Conservation (phyloP, 2,797 vertebrate genomes). For the Sebastes elongatus region DNA sequence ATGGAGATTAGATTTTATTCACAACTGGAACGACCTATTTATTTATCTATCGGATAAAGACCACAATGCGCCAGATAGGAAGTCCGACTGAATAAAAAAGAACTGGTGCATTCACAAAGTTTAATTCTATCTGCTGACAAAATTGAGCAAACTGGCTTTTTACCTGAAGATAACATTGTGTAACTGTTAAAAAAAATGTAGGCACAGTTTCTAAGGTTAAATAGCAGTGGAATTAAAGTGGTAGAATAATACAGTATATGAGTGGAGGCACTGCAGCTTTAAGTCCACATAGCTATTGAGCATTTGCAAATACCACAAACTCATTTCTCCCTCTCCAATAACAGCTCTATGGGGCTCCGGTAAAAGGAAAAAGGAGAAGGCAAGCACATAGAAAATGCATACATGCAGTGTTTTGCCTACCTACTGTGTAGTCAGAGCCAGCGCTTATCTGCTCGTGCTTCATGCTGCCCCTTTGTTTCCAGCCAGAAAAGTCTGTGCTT, state of each 20-base stretch:
- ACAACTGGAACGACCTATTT: background rate
- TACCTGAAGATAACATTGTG: background rate
- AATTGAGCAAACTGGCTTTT: background rate
- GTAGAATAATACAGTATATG: slow-evolving; percentile 24
- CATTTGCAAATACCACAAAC: slow-evolving; percentile 77
- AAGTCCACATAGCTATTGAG: slow-evolving; percentile 73
- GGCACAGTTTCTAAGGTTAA: background rate
- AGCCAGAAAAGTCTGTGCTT: slow-evolving; percentile 63
- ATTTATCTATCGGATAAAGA: background rate
- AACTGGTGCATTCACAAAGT: slow-evolving; percentile 41
- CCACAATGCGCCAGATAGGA: background rate
- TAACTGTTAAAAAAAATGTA: background rate
- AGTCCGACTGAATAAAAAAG: slow-evolving; percentile 19
- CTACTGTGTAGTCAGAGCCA: slow-evolving; percentile 39
- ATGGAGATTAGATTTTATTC: background rate
- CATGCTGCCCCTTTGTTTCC: slow-evolving; percentile 75
- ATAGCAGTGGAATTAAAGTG: slow-evolving; percentile 31
- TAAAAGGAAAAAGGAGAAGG: slow-evolving; percentile 35
- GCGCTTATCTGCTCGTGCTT: slow-evolving; percentile 42
- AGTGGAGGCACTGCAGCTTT: slow-evolving; percentile 76
- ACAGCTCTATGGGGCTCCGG: slow-evolving; percentile 63
- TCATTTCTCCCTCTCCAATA: slow-evolving; percentile 72
- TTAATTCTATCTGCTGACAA: slow-evolving; percentile 9
- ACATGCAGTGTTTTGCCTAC: slow-evolving; percentile 59
- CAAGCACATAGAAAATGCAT: slow-evolving; percentile 46